Evolutionary conservation across 2,113 vertebrate species (phyloP), one percentile per base, ranked within the genome.

Genomic region (Nothobranchius furzeri): DNA sequence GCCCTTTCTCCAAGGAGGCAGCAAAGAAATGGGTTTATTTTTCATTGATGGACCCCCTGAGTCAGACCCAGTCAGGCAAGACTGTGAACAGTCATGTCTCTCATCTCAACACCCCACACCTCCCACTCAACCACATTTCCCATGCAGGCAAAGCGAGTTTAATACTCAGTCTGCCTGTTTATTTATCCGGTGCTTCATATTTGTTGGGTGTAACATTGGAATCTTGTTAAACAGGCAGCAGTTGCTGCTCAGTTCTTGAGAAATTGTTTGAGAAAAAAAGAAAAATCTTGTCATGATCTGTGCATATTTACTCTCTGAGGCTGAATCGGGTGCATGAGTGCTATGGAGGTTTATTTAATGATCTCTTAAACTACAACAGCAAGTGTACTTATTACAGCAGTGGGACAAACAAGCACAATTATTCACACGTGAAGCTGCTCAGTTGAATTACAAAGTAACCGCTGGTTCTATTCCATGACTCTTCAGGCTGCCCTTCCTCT

Each of bases 401-500:
- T 30, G 12, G 15, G 56, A 42, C 42, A 42, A 12, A 14, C 5
- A 4, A 14, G 12, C 45, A 14, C 15, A 11, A 10, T 56, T 46
- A 45, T 2, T 30, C 30, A 30, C 30, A 30, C 30, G 30, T 20
- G 20, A 20, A 20, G 20, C 20, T 20, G 20, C 20, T 20, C 20
- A 20, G 20, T 20, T 20, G 20, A 20, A 20, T 20, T 20, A 20
- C 20, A 20, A 20, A 20, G 20, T 20, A 20, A 20, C 20, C 20
- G 20, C 13, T 72, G 9, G 3, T 7, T 36, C 63, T 51, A 6
- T n/a, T 52, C 20, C 13, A 9, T 64, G 56, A 3, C 87, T 70
- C 5, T 88, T 73, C 90, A 99, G 97, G 95, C 98, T 50, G 90
- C 96, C 35, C 92, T 98, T 59, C 97, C 96, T 83, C 90, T 98